Base-by-base conservation (phyloP, 2,113 vertebrate species). In the Otolemur garnettii region DNA sequence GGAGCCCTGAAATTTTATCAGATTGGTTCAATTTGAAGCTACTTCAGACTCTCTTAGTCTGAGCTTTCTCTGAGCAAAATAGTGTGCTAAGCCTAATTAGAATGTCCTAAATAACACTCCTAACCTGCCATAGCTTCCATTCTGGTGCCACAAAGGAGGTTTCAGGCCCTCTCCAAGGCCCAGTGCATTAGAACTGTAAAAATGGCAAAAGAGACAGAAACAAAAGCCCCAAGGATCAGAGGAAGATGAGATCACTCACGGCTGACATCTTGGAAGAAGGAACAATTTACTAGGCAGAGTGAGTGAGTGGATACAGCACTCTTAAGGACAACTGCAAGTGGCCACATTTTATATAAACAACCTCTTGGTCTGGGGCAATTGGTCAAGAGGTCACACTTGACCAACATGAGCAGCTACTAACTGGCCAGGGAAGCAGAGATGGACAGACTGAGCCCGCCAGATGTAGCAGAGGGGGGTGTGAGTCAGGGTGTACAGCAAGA, bases 381-480 rank as follows among this genome's bases (percentile, higher is more conserved):
- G 13, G 59, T 75, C 19, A 78, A 69, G 9, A 87, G 59, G 33
- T 59, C 59, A 74, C 62, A 10, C 1, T 1, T 74, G 75, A 72
- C 21, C 59, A 66, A 50, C 4, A 74, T 8, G 30, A 64, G 28
- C 69, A 30, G 9, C 59, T 9, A 28, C 0, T 45, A 14, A 62
- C 60, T 33, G n/a, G 8, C 42, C n/a, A 12, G 30, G 1, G 30
- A 4, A 57, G 11, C 60, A 11, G 38, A 87, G 15, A 33, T 9
- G 30, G 24, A 18, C n/a, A 4, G 71, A 18, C n/a, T 6, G 71
- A 86, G 66, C 28, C 24, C 7, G 5, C 55, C 18, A 1, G 8
- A 35, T 30, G 7, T 26, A 3, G 8, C 33, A 1, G 4, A 0
- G 33, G 19, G 19, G 12, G 30, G 45, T 15, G 11, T 14, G 75